These are phyloP conservation scores for Cerceris rybyensis DNA, from an alignment of 2,888 invertebrate species.

Conservation along the genomic window DNA sequence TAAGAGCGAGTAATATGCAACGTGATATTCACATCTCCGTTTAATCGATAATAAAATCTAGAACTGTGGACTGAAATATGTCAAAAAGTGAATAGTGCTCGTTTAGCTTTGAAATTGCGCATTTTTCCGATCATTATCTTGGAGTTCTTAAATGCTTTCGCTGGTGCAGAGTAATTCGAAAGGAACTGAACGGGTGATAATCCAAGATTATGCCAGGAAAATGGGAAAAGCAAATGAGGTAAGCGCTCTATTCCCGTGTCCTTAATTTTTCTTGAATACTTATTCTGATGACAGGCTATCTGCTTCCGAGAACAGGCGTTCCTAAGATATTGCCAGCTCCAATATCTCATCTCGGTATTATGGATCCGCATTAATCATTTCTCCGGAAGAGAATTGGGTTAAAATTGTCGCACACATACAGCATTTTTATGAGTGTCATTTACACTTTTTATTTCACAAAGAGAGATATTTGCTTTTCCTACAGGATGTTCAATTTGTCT, in stretches of 20 bases:
- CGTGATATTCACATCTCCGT: too few relatives aligned
- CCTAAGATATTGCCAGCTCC: background rate
- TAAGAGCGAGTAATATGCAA: too few relatives aligned
- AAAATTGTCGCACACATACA: too few relatives aligned
- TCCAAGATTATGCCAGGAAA: constrained; percentile 33
- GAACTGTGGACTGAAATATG: too few relatives aligned
- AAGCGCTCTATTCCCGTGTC: background rate
- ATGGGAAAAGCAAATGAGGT: constrained; percentile 19
- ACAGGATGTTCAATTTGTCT: too few relatives aligned
- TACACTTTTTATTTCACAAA: too few relatives aligned
- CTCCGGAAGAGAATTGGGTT: background rate
- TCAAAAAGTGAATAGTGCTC: too few relatives aligned
- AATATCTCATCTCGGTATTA: constrained; percentile 11
- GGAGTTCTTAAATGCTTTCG: constrained; percentile 19
- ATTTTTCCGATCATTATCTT: constrained; percentile 11
- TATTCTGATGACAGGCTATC: background rate
- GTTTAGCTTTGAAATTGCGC: too few relatives aligned
- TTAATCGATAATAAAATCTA: too few relatives aligned
- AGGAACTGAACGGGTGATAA: constrained; percentile 37
- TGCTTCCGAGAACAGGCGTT: background rate
- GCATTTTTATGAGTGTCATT: too few relatives aligned
- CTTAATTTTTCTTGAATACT: constrained; percentile 27
- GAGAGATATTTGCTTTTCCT: too few relatives aligned
- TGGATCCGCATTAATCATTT: constrained; percentile 8
- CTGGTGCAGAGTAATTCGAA: constrained; percentile 7